A percentile compares a stretch with the other conserved stretches of the same genome.
Evolutionary conservation across 2,113 vertebrate species (phyloP).

Genomic region (Natator depressus): DNA sequence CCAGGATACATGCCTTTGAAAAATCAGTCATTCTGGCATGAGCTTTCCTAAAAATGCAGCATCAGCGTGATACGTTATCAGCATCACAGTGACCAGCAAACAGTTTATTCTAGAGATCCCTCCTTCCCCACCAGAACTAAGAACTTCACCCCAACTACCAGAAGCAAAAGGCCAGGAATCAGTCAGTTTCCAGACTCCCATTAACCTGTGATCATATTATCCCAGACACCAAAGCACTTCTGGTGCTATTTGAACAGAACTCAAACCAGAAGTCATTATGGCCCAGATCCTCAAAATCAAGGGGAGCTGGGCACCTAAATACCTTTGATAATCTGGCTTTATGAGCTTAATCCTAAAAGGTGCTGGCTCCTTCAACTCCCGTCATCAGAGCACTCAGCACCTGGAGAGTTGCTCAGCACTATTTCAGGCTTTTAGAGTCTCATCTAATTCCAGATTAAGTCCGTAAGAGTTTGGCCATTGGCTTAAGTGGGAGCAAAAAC

Average conservation of each 20-base stretch:
- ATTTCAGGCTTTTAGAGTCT: not conserved
- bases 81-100: accelerated
- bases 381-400: not conserved
- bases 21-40: accelerated
- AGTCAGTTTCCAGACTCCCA: not conserved
- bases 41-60: not conserved
- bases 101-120: not conserved
- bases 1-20: not conserved
- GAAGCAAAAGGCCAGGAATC: not conserved
- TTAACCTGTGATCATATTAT: not conserved
- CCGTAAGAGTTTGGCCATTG: not conserved
- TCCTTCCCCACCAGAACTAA: not conserved
- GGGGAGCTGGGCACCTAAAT: not conserved
- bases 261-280: not conserved
- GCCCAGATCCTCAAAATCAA: not conserved
- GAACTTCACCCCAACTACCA: not conserved
- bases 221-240: not conserved
- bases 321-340: not conserved
- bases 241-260: not conserved
- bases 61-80: accelerated
- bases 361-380: not conserved
- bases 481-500: not conserved
- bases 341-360: not conserved
- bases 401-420: not conserved
- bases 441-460: not conserved